Base-by-base conservation (phyloP, 2,113 vertebrate genomes). In the Petrocephalus zakoni region DNA sequence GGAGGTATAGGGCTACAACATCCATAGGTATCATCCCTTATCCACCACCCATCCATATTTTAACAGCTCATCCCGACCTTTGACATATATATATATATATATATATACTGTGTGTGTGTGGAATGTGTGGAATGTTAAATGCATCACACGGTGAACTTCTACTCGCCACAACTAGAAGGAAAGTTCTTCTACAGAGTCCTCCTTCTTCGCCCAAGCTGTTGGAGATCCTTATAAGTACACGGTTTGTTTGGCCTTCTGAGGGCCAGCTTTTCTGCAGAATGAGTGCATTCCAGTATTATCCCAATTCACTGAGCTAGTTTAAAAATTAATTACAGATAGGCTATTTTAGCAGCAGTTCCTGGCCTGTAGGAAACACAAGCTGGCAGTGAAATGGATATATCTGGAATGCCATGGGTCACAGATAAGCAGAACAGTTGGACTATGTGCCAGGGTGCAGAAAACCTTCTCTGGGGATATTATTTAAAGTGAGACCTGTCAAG, bases 381-480 rank as follows among this genome's bases (percentile, higher is more conserved):
- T 96, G 81, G 92, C 94, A 0, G 94, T 97, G 0, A 96, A 99
- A 88, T 98, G 97, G 0, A 95, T 99, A 64, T 97, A 99, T 91
- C 97, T 98, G 11, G 98, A 98, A 88, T 99, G 99, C 49, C 96
- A 99, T 92, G 96, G 93, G 99, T 99, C 53, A 97, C 99, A 82
- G 97, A 98, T 91, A 97, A 98, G 91, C 96, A 96, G 83, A 96
- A 97, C 0, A 96, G 96, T 47, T 96, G 94, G 92, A 97, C 91
- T 90, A 95, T 72, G 64, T 96, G n/a, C 95, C 95, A 55, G 96
- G 95, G 87, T 97, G 96, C 89, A 99, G 98, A 90, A 96, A 97
- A 72, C 91, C 94, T 49, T 49, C 42, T n/a, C 2, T 49, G 46
- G 1, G 78, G 2, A 15, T 49, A 19, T 81, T 98, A 99, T 86